A percentile compares a stretch with the other conserved stretches of the same genome.
Conservation (phyloP, 2,888 invertebrate species). For the Drosophila atroscutellata region DNA sequence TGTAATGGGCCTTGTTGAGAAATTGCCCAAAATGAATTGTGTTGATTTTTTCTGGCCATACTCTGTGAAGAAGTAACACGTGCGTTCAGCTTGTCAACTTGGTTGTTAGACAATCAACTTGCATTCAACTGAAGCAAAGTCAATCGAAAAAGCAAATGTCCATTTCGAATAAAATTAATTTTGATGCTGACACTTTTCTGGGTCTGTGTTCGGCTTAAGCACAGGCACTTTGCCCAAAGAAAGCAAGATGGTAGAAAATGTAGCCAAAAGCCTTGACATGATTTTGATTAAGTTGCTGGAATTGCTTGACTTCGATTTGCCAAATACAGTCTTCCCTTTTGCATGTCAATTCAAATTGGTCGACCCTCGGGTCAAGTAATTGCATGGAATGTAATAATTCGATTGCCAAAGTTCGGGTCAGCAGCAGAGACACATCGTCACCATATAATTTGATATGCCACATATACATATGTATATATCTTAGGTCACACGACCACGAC, state of each 20-base stretch:
- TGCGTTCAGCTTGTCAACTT: background rate
- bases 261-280: background rate
- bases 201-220: background rate
- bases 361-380: conserved; percentile 25
- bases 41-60: background rate
- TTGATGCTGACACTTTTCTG: background rate
- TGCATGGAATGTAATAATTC: conserved; percentile 36
- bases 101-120: conserved; percentile 3
- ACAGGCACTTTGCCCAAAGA: background rate
- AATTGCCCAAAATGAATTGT: conserved; percentile 15
- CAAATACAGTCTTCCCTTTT: conserved; percentile 9
- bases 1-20: conserved; percentile 14
- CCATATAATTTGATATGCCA: conserved; percentile 24
- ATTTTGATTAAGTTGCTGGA: conserved; percentile 8
- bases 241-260: background rate
- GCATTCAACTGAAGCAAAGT: background rate
- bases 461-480: background rate
- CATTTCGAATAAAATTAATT: background rate
- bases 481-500: background rate
- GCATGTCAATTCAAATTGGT: conserved; percentile 12
- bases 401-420: conserved; percentile 24
- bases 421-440: conserved; percentile 7
- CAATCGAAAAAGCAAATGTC: background rate
- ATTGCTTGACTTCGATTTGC: conserved; percentile 1
- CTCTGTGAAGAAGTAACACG: background rate